Conservation (phyloP, 2,888 invertebrate species). For the Gonocerus acuteangulatus region DNA sequence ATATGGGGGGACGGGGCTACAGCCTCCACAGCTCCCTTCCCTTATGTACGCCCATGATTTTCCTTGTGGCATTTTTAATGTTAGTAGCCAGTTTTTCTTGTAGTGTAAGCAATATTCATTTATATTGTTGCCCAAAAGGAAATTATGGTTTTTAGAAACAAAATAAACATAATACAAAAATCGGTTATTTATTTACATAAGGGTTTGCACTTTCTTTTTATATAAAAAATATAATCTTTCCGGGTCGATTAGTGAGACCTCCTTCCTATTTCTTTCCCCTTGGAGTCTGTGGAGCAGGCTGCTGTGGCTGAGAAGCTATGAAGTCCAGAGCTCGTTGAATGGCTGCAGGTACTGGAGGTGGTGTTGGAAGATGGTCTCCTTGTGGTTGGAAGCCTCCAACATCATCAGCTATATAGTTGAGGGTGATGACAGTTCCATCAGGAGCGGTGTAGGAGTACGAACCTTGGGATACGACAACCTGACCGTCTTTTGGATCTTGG, state of each 20-base stretch:
- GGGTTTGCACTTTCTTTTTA: too few species aligned
- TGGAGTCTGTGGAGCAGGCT: slow-evolving; percentile 1
- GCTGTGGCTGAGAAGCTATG: slow-evolving; percentile 53
- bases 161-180: not conserved
- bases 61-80: too few species aligned
- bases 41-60: too few species aligned
- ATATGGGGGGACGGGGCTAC: too few species aligned
- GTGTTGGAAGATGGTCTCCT: slow-evolving; percentile 70
- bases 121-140: too few species aligned
- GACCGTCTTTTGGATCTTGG: slow-evolving; percentile 52
- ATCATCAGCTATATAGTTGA: slow-evolving; percentile 58
- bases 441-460: slow-evolving; percentile 60
- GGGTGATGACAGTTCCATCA: slow-evolving; percentile 54
- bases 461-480: slow-evolving; percentile 48
- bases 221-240: not conserved
- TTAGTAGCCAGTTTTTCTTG: too few species aligned
- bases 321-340: slow-evolving; percentile 61
- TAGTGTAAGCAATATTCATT: too few species aligned
- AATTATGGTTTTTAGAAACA: too few species aligned
- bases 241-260: not conserved
- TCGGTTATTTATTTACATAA: not conserved
- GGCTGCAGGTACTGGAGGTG: slow-evolving; percentile 69
- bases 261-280: slow-evolving; percentile 4
- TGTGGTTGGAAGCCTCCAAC: slow-evolving; percentile 48
- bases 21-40: too few species aligned